A percentile compares a stretch with the other conserved stretches of the same genome.
Evolutionary conservation across 2,797 vertebrate species (phyloP).

Genomic region (Phaenicophaeus curvirostris): DNA sequence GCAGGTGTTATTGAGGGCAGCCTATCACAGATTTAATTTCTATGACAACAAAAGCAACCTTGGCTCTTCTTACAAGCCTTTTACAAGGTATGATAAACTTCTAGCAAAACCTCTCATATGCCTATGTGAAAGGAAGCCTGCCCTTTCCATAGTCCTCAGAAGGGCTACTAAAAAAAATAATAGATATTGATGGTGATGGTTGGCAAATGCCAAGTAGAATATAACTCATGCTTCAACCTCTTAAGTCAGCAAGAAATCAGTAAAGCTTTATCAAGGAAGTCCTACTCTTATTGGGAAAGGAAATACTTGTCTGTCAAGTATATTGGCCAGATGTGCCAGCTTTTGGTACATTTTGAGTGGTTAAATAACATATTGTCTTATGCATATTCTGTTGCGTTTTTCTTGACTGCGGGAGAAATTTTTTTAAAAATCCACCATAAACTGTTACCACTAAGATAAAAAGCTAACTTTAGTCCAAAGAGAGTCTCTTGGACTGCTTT

Average conservation of each 20-base stretch:
- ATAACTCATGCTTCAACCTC: not conserved
- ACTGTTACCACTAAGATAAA: not conserved
- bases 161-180: not conserved
- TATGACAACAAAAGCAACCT: not conserved
- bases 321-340: not conserved
- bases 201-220: not conserved
- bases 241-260: not conserved
- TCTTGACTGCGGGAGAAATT: not conserved
- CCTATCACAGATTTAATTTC: not conserved
- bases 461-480: not conserved
- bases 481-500: not conserved
- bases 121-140: fast-evolving
- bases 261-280: not conserved
- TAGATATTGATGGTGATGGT: not conserved
- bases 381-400: not conserved
- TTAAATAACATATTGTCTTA: not conserved
- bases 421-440: not conserved
- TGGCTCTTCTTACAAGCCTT: not conserved
- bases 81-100: not conserved
- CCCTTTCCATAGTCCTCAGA: not conserved
- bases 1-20: not conserved
- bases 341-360: not conserved
- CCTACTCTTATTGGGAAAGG: not conserved
- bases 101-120: not conserved
- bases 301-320: not conserved